A percentile compares a stretch with the other conserved stretches of the same genome.
Evolutionary conservation across 2,113 vertebrate species (phyloP).

Genomic region (Podarcis raffonei): DNA sequence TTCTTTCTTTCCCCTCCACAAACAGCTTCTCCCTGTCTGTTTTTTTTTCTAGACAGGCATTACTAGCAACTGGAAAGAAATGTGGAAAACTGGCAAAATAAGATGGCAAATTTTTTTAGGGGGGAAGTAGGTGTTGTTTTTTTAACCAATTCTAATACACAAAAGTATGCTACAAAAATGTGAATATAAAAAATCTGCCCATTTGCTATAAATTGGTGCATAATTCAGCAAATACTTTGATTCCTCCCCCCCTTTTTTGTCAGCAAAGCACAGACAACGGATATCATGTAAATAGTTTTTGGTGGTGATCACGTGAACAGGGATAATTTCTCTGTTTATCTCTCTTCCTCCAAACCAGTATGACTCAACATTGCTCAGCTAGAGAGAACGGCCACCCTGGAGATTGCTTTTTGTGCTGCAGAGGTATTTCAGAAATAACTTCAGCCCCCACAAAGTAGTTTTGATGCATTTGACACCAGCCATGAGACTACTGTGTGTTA

Average conservation of each 20-base stretch:
- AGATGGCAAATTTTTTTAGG: background rate
- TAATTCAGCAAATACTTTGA: constrained; percentile 18
- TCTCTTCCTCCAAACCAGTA: background rate
- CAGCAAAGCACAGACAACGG: constrained; percentile 4
- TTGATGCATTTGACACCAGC: constrained; percentile 9
- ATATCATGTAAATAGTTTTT: constrained; percentile 8
- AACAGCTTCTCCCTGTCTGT: too few relatives aligned
- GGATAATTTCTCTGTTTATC: constrained; percentile 3
- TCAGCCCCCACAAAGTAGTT: background rate
- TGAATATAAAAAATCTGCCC: constrained; percentile 23
- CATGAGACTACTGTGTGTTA: background rate
- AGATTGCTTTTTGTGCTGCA: background rate
- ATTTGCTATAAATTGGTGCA: constrained; percentile 22
- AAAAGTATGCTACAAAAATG: constrained; percentile 33
- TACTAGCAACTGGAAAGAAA: background rate
- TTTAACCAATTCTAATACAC: constrained; percentile 32
- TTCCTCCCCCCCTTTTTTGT: background rate
- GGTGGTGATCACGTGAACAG: constrained; percentile 1
- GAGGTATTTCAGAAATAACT: constrained; percentile 15
- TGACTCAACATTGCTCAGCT: background rate
- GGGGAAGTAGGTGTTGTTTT: too few relatives aligned
- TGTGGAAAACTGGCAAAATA: background rate
- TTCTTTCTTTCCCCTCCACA: too few relatives aligned
- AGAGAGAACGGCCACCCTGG: background rate
- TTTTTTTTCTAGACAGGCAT: too few relatives aligned